A percentile compares a stretch with the other conserved stretches of the same genome.
These are phyloP conservation scores for Xestoiulus laeticollis DNA, from an alignment of 2,888 invertebrate species.

Conservation along the genomic window DNA sequence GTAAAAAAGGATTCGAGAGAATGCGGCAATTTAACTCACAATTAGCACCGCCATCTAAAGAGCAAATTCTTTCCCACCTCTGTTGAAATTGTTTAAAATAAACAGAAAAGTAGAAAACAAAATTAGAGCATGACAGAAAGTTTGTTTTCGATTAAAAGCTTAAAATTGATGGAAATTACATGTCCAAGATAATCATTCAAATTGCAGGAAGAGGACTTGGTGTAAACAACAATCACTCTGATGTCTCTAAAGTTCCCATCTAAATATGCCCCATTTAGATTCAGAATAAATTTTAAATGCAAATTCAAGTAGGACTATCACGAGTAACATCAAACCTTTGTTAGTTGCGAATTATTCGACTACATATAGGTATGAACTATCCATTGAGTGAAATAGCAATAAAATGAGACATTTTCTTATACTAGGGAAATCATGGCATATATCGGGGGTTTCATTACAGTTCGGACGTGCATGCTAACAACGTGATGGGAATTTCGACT, in stretches of 20 bases:
- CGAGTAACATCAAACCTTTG: not conserved
- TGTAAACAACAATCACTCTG: no score
- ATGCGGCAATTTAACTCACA: no score
- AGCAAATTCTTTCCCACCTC: no score
- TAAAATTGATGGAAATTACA: no score
- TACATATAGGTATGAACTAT: not conserved
- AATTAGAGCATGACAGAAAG: no score
- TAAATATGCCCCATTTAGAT: not conserved
- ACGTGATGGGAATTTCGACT: slow-evolving; percentile 2
- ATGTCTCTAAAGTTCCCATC: not conserved
- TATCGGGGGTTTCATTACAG: not conserved
- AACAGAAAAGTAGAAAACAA: no score
- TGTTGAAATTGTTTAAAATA: no score
- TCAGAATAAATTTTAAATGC: not conserved
- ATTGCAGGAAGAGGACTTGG: no score
- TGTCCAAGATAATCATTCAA: no score
- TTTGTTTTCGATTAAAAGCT: no score
- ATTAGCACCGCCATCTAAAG: no score
- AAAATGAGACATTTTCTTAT: not conserved
- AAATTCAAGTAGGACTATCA: not conserved
- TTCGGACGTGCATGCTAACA: not conserved
- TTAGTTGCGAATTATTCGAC: not conserved
- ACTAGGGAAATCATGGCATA: not conserved
- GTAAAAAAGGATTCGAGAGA: no score
- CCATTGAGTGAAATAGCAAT: not conserved